Conservation (phyloP, 2,888 invertebrate genomes). For the Drosophila paranaensis region DNA sequence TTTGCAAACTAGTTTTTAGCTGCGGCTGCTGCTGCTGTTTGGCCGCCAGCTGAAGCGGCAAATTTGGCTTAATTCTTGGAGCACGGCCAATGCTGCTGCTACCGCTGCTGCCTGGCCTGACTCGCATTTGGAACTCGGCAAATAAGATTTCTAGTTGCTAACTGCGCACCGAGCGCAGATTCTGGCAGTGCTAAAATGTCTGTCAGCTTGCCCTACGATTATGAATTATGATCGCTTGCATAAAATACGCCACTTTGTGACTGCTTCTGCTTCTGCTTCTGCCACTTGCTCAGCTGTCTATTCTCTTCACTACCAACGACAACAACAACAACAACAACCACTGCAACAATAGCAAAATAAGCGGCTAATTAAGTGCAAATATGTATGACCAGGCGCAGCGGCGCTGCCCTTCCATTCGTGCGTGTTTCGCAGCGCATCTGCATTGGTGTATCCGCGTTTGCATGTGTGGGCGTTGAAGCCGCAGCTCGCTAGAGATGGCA, state of each 20-base stretch:
- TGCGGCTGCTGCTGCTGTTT: conserved; percentile 35
- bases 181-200: conserved; percentile 43
- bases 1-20: conserved; percentile 66
- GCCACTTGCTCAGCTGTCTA: conserved; percentile 29
- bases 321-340: conserved; percentile 17
- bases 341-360: conserved; percentile 41
- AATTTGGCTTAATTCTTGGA: conserved; percentile 74
- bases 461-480: conserved; percentile 52
- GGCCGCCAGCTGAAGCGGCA: conserved; percentile 71
- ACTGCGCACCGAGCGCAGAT: conserved; percentile 33
- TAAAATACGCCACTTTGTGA: conserved; percentile 60
- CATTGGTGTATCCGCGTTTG: conserved; percentile 37
- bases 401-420: conserved; percentile 37
- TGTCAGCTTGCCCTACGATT: conserved; percentile 64
- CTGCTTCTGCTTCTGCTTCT: conserved; percentile 22
- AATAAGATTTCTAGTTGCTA: conserved; percentile 43
- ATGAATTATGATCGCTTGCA: conserved; percentile 71
- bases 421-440: conserved; percentile 43
- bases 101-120: conserved; percentile 16
- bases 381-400: conserved; percentile 63
- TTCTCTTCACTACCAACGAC: conserved; percentile 10
- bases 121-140: conserved; percentile 35
- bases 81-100: conserved; percentile 11
- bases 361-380: conserved; percentile 77
- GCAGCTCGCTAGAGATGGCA: conserved; percentile 50